Evolutionary conservation across 2,888 invertebrate genomes (phyloP).

Genomic region (Sericinus montela): DNA sequence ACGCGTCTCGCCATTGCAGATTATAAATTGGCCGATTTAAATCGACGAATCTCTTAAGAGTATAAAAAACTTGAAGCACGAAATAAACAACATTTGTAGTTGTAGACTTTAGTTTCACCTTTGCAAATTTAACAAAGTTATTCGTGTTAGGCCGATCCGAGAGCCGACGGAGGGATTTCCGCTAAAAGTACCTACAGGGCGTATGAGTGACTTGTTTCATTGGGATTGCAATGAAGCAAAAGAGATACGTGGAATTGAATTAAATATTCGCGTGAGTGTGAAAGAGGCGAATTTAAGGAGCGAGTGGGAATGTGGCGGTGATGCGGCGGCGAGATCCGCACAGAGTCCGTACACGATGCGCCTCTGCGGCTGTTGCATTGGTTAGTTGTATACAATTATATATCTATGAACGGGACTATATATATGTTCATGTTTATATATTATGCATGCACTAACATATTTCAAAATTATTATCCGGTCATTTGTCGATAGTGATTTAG

Average conservation of each 20-base stretch:
- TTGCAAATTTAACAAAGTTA: conserved; percentile 23
- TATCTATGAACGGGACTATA: conserved; percentile 1
- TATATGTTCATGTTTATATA: background rate
- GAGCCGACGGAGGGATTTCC: conserved; percentile 23
- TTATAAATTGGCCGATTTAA: conserved; percentile 30
- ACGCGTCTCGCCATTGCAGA: conserved; percentile 35
- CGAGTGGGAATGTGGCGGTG: conserved; percentile 58
- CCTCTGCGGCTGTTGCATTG: conserved; percentile 73
- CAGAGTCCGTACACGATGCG: conserved; percentile 66
- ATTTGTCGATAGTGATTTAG: too few relatives aligned
- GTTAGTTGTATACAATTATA: conserved; percentile 43
- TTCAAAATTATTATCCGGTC: too few relatives aligned
- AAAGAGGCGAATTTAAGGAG: conserved; percentile 44
- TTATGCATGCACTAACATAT: too few relatives aligned
- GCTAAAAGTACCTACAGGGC: conserved; percentile 12
- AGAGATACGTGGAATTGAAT: conserved; percentile 59
- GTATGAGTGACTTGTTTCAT: conserved; percentile 24
- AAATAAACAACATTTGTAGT: conserved; percentile 4
- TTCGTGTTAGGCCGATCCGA: conserved; percentile 35
- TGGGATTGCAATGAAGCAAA: conserved; percentile 27
- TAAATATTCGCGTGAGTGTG: conserved; percentile 65
- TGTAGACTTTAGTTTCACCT: background rate
- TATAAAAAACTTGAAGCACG: background rate
- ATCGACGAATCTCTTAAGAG: background rate
- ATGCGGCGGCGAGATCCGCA: conserved; percentile 44